Percentiles rank a stretch among this genome's conserved stretches.
These are phyloP conservation scores for Drosophila nigricruria DNA, from an alignment of 2,888 invertebrate species.

Conservation along the genomic window DNA sequence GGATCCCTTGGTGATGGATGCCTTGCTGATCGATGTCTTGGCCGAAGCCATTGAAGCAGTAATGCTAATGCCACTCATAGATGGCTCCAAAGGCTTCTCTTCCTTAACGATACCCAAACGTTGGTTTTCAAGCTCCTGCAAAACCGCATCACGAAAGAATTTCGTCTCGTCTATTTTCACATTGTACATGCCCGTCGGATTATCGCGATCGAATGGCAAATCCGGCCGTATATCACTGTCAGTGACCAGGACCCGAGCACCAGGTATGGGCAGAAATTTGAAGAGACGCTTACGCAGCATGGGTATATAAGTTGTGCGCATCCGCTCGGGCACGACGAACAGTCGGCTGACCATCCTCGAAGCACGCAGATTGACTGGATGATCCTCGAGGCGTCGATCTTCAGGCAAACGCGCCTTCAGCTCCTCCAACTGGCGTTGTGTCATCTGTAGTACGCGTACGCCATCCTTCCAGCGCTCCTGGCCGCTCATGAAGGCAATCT, in stretches of 20 bases:
- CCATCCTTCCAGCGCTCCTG: slow-evolving; percentile 79
- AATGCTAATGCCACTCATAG: neutral
- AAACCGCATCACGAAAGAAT: slow-evolving; percentile 54
- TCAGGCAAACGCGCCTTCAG: slow-evolving; percentile 59
- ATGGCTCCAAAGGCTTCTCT: neutral
- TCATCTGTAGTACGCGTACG: slow-evolving; percentile 56
- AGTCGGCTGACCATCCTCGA: slow-evolving; percentile 59
- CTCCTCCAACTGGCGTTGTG: slow-evolving; percentile 59
- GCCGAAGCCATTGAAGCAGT: neutral
- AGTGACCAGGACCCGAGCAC: slow-evolving; percentile 74
- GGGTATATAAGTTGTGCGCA: slow-evolving; percentile 60
- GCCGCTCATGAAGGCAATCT: slow-evolving; percentile 82
- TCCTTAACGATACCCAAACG: neutral
- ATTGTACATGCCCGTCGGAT: slow-evolving; percentile 63
- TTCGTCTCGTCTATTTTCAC: slow-evolving; percentile 39
- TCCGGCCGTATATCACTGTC: slow-evolving; percentile 69
- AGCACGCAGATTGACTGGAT: slow-evolving; percentile 49
- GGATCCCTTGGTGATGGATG: no score
- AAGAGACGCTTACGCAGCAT: slow-evolving; percentile 76
- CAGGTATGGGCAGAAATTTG: slow-evolving; percentile 81
- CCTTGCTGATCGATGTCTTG: neutral
- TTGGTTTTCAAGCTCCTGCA: slow-evolving; percentile 29
- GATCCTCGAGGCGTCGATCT: slow-evolving; percentile 70
- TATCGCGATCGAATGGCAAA: slow-evolving; percentile 51
- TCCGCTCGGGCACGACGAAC: slow-evolving; percentile 63